Evolutionary conservation across 2,797 vertebrate species (phyloP), one percentile per base, ranked within the genome.

Genomic region (Petrocephalus sullivani): DNA sequence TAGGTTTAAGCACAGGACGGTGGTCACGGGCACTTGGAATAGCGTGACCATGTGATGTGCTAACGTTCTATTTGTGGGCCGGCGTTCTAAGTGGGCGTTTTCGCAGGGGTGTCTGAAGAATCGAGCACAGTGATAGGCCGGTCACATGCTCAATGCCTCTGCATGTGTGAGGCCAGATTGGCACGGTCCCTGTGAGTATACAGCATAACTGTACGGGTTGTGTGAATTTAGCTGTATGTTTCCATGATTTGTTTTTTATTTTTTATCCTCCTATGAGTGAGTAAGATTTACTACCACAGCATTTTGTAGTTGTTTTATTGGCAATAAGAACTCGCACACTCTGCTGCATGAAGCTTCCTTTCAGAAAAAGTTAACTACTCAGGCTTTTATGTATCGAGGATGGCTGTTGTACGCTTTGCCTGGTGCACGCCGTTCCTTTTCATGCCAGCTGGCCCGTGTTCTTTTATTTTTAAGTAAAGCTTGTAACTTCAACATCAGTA

Each of bases 21-120:
- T 56, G n/a, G 57, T 56, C 21, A 60, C 56, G 88, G 89, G 89
- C 83, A 92, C 95, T 94, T 92, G 93, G 93, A 95, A 95, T 96
- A 95, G 93, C 93, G 67, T 37, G 61, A 90, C 91, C 94, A 95
- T 94, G 94, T 95, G 95, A 95, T 95, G 93, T 93, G 92, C 89
- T 87, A 90, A 87, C 92, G 23, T 92, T 92, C 93, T 95, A 94
- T 96, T 96, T 96, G 90, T 91, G 92, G 93, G 93, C 53, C 88
- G 7, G 81, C 67, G 51, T 89, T 89, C 49, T 88, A 89, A 90
- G 91, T 87, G 3, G 8, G 81, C 75, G 53, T 89, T 89, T 41
- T 91, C 87, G 41, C 91, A 87, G 91, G 86, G 90, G 88, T 89
- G 92, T 90, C 84, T 85, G 89, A 90, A 90, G 90, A 90, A 91